Evolutionary conservation across 2,113 vertebrate genomes (phyloP).

Genomic region (Caloenas nicobarica): DNA sequence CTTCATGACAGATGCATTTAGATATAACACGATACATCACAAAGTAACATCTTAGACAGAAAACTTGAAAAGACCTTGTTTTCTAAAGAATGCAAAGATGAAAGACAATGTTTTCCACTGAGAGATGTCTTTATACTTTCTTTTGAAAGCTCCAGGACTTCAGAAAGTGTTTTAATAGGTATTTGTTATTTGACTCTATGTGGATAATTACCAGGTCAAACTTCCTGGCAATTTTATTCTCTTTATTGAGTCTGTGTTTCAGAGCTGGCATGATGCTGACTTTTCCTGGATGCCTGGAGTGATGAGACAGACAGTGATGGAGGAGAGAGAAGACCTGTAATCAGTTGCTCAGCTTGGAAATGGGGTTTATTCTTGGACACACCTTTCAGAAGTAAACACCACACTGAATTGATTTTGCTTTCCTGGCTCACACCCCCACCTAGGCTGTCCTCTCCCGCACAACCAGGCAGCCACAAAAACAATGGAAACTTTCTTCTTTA

Average conservation of each 20-base stretch:
- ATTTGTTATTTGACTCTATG: conserved; percentile 26
- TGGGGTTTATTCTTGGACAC: background rate
- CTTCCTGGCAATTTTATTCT: conserved; percentile 4
- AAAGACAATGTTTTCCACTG: conserved; percentile 55
- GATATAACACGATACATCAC: conserved; percentile 60
- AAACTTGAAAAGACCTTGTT: conserved; percentile 51
- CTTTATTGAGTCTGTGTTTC: background rate
- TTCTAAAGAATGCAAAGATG: conserved; percentile 62
- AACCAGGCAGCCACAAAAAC: background rate
- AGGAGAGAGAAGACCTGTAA: background rate
- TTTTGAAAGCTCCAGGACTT: conserved; percentile 27
- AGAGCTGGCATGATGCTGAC: background rate
- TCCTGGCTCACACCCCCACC: background rate
- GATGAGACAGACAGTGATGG: background rate
- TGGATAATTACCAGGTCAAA: conserved; percentile 23
- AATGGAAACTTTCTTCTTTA: background rate
- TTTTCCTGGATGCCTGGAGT: background rate
- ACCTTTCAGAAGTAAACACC: background rate
- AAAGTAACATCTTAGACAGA: conserved; percentile 49
- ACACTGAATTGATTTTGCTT: background rate
- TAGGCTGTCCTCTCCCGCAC: background rate
- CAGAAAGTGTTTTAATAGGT: conserved; percentile 28
- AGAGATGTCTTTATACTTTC: conserved; percentile 31
- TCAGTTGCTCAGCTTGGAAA: background rate
- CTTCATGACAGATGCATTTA: conserved; percentile 60